Evolutionary conservation across 2,888 invertebrate genomes (phyloP), one percentile per base, ranked within the genome.

Genomic region (Abrostola tripartita): DNA sequence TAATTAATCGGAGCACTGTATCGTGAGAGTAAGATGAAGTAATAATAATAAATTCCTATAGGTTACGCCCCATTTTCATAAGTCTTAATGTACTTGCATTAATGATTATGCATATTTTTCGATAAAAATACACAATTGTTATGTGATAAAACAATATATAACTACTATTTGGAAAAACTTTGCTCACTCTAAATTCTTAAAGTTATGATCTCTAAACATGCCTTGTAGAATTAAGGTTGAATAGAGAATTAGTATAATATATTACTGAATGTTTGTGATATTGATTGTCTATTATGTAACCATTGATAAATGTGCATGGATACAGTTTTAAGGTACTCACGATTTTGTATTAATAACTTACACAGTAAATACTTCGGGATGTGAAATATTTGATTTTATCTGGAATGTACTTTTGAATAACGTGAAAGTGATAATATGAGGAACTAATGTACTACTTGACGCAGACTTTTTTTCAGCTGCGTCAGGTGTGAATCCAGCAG

Each of bases 131-230:
- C 50, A 37, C 41, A 42, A 60, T 52, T 59, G 41, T 65, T 36
- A 59, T 64, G 40, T 67, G 52, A 60, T 53, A 52, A 63, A 54
- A 64, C 56, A 63, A 60, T 53, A 66, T 59, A 61, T n/a, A 52
- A 50, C 59, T 60, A 52, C 47, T 61, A 49, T 71, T 68, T 69
- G 70, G 60, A 59, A 58, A 76, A 63, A 66, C 59, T 57, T 78
- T 79, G 81, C 76, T 78, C 77, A 82, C 76, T 74, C 72, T 59
- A 72, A 71, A 78, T 77, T 73, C 71, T 61, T 70, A 59, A 62
- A 61, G 81, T 78, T 82, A 88, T 92, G 92, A 92, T 93, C 92
- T 93, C 92, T 85, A 77, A 84, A 88, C 85, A 88, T 88, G 91
- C 90, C 90, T 92, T 91, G 85, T 90, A 89, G 85, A 81, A 76